Percentiles rank a stretch among this genome's conserved stretches.
Evolutionary conservation across 1,140 invertebrate species (phyloP).

Genomic region (Semibalanus balanoides): DNA sequence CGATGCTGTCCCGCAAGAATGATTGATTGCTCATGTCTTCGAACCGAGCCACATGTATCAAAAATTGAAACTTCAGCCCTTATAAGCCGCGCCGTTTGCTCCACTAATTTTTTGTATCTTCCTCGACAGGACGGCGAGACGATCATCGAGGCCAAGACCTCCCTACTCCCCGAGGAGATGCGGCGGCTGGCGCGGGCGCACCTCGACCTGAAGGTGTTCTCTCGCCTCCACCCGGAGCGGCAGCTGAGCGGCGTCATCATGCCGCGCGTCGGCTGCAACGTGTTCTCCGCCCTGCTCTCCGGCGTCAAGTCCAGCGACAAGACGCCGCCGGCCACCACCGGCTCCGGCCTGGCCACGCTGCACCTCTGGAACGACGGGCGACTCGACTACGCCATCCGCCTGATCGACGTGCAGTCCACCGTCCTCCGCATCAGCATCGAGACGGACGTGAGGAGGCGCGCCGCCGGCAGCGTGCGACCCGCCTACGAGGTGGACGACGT

Average conservation of each 20-base stretch:
- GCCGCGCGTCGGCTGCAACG: conserved; percentile 57
- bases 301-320: conserved; percentile 8
- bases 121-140: conserved; percentile 6
- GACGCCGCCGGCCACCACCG: conserved; percentile 7
- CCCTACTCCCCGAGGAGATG: neutral
- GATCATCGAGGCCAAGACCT: neutral
- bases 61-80: too few species aligned
- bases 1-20: too few species aligned
- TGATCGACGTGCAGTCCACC: conserved; percentile 5
- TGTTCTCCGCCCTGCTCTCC: conserved; percentile 45
- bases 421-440: neutral
- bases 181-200: conserved; percentile 23
- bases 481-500: conserved; percentile 38
- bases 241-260: conserved; percentile 47
- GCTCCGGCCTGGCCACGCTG: conserved; percentile 19
- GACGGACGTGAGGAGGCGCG: conserved; percentile 5
- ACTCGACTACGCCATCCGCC: conserved; percentile 19
- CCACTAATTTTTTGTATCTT: too few species aligned
- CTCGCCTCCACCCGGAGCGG: conserved; percentile 41
- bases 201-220: conserved; percentile 51
- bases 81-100: too few species aligned
- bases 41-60: too few species aligned
- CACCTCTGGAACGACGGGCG: conserved; percentile 19
- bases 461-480: conserved; percentile 49
- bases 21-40: too few species aligned